Conservation (phyloP, 2,797 vertebrate species). For the Distichodus sexfasciatus region DNA sequence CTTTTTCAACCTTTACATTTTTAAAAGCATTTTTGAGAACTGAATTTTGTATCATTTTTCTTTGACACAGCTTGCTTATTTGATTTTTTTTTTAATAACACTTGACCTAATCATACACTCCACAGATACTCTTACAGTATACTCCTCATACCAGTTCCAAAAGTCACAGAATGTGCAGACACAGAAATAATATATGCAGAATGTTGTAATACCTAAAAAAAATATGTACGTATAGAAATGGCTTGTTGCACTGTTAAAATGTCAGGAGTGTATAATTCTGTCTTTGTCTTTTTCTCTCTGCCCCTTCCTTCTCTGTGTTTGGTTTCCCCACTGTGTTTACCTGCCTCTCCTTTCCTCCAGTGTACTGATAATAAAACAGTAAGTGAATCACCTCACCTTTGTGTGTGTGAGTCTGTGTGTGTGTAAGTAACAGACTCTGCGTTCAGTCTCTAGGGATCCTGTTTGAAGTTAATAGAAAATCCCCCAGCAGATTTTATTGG, state of each 20-base stretch:
- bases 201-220: slow-evolving; percentile 33
- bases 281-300: background rate
- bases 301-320: background rate
- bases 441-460: background rate
- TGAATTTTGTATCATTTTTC: no score
- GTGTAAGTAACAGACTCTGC: slow-evolving; percentile 16
- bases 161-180: no score
- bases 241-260: slow-evolving; percentile 39
- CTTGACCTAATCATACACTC: no score
- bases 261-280: slow-evolving; percentile 40
- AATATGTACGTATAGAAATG: slow-evolving; percentile 39
- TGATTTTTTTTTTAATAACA: no score
- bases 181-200: slow-evolving; percentile 36
- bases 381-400: slow-evolving; percentile 25
- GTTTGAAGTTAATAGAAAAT: slow-evolving; percentile 11
- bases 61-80: no score
- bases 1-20: no score
- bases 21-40: no score
- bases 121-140: no score
- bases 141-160: no score
- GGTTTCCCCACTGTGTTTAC: slow-evolving; percentile 19
- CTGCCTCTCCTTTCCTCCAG: background rate
- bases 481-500: background rate
- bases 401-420: slow-evolving; percentile 3
- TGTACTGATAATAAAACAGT: slow-evolving; percentile 23